Evolutionary conservation across 2,797 vertebrate species (phyloP).

Genomic region (Myotis pilosus): DNA sequence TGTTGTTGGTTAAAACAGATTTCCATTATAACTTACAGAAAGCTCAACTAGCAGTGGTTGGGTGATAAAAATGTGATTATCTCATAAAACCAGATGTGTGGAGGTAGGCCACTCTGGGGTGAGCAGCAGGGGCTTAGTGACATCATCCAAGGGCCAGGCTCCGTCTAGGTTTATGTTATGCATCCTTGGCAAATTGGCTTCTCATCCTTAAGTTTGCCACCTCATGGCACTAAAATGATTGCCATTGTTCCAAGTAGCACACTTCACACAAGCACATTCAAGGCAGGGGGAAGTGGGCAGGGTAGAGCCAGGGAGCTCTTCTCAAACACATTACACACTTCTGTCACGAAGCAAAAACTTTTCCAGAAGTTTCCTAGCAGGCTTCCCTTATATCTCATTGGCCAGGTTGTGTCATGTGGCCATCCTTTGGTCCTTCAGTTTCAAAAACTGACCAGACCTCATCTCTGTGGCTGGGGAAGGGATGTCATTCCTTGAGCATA

Average conservation of each 20-base stretch:
- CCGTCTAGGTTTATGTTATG: background rate
- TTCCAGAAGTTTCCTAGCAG: background rate
- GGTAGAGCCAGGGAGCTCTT: background rate
- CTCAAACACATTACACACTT: background rate
- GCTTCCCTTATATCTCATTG: background rate
- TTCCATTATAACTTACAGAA: background rate
- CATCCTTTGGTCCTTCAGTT: background rate
- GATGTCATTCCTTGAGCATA: background rate
- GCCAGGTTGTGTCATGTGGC: background rate
- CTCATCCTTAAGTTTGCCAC: background rate
- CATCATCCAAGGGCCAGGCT: background rate
- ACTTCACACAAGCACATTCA: background rate
- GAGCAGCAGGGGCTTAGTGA: background rate
- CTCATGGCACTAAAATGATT: background rate
- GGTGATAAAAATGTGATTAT: background rate
- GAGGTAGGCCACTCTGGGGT: background rate
- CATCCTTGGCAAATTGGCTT: background rate
- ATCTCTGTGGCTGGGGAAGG: background rate
- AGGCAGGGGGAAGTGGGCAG: background rate
- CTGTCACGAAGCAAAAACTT: background rate
- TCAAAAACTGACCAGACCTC: background rate
- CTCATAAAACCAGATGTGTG: background rate
- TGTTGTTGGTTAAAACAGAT: background rate
- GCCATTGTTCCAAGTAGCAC: background rate
- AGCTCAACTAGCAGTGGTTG: background rate